Evolutionary conservation across 2,888 invertebrate species (phyloP).

Genomic region (Limnephilus lunatus): DNA sequence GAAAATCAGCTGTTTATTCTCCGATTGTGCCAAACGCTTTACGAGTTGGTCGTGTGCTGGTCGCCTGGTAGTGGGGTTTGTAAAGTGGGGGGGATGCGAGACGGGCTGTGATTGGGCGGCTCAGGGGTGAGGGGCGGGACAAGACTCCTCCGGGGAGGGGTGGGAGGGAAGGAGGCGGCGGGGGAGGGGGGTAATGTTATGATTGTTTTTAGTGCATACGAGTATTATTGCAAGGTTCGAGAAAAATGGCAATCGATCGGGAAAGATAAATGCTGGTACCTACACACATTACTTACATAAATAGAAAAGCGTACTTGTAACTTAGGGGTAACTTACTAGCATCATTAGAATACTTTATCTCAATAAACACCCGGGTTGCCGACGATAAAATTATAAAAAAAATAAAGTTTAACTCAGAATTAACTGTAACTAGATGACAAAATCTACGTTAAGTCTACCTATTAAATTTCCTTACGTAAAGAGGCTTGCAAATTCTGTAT

Average conservation of each 20-base stretch:
- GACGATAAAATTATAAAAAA: too few species aligned
- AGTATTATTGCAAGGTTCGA: slow-evolving; percentile 41
- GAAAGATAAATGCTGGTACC: background rate
- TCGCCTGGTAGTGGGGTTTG: slow-evolving; percentile 47
- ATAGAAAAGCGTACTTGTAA: background rate
- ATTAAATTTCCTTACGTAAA: background rate
- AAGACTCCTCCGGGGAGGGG: slow-evolving; percentile 23
- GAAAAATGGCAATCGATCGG: slow-evolving; percentile 47
- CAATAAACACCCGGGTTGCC: too few species aligned
- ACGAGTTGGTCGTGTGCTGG: slow-evolving; percentile 23
- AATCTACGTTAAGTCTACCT: background rate
- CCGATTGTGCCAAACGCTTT: slow-evolving; percentile 51
- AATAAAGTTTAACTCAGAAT: background rate
- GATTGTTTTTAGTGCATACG: slow-evolving; percentile 61
- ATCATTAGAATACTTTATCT: too few species aligned
- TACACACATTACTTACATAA: background rate
- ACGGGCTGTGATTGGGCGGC: slow-evolving; percentile 24
- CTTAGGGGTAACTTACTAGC: too few species aligned
- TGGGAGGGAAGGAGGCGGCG: slow-evolving; percentile 21
- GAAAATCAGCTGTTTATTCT: slow-evolving; percentile 52
- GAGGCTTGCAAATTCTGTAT: too few species aligned
- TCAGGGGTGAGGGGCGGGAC: slow-evolving; percentile 52
- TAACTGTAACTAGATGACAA: background rate
- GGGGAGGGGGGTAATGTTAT: slow-evolving; percentile 59
- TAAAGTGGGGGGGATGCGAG: slow-evolving; percentile 46